Evolutionary conservation across 2,113 vertebrate genomes (phyloP).

Genomic region (Neotoma lepida): DNA sequence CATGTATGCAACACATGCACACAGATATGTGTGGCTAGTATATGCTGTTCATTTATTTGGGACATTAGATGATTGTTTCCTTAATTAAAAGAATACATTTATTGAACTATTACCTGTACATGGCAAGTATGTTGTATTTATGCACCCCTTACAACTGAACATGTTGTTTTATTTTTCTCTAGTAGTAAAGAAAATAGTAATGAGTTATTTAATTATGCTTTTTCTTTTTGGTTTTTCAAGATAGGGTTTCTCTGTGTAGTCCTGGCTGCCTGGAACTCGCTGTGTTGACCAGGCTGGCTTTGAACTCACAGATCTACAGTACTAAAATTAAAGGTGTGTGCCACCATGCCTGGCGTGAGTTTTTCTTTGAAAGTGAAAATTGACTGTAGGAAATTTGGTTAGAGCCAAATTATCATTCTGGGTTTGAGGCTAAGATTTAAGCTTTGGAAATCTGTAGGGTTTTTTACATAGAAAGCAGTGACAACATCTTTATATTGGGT

Average conservation of each 20-base stretch:
- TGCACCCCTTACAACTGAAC: background rate
- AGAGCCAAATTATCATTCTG: background rate
- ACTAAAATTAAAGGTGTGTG: background rate
- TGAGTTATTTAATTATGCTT: background rate
- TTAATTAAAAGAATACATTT: conserved; percentile 32
- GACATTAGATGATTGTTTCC: conserved; percentile 38
- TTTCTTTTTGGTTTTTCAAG: background rate
- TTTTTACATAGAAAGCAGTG: background rate
- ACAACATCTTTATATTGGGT: background rate
- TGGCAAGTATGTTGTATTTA: background rate
- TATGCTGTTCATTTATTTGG: background rate
- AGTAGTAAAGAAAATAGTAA: conserved; percentile 30
- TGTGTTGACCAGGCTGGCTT: background rate
- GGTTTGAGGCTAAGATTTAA: conserved; percentile 7
- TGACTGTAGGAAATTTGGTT: background rate
- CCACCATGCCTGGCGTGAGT: background rate
- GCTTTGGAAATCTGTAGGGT: background rate
- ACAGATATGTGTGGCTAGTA: conserved; percentile 12
- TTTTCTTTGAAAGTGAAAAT: conserved; percentile 51
- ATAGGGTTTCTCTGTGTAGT: background rate
- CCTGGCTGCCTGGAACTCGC: background rate
- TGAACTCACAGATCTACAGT: background rate
- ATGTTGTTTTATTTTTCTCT: background rate
- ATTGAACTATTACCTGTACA: background rate
- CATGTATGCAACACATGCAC: background rate